Evolutionary conservation across 2,113 vertebrate genomes (phyloP).

Genomic region (Pangasianodon hypophthalmus): DNA sequence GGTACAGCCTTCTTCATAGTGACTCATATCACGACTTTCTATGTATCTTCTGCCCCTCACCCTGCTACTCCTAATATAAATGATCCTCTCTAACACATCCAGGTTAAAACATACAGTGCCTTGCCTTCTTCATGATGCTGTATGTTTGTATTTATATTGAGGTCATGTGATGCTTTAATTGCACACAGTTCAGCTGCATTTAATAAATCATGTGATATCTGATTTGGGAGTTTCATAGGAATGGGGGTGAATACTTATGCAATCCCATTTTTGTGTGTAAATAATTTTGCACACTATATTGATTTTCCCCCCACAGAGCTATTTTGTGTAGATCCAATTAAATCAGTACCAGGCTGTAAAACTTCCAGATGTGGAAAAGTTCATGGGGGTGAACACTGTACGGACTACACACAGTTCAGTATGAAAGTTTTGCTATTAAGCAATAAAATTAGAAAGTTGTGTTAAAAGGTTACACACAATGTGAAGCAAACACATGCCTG

Average conservation of each 20-base stretch:
- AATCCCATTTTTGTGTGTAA: not conserved
- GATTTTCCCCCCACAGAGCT: not conserved
- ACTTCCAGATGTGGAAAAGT: not conserved
- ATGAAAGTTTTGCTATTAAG: not conserved
- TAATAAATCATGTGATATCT: not conserved
- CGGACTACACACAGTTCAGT: not conserved
- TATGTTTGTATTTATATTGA: not conserved
- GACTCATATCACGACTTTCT: not conserved
- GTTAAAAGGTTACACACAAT: not conserved
- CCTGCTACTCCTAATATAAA: not conserved
- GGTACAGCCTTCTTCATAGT: not conserved
- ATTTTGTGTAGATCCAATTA: not conserved
- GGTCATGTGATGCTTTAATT: not conserved
- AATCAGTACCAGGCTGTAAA: not conserved
- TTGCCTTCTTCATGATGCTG: not conserved
- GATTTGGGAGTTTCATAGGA: not conserved
- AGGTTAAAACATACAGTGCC: not conserved
- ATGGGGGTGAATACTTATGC: not conserved
- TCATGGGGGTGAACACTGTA: not conserved
- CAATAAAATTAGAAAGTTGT: not conserved
- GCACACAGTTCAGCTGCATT: not conserved
- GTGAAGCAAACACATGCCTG: not conserved
- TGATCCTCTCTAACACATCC: not conserved
- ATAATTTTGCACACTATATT: not conserved
- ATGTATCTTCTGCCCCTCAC: not conserved